Conservation (phyloP, 2,888 invertebrate genomes). For the Silvanus unidentatus region DNA sequence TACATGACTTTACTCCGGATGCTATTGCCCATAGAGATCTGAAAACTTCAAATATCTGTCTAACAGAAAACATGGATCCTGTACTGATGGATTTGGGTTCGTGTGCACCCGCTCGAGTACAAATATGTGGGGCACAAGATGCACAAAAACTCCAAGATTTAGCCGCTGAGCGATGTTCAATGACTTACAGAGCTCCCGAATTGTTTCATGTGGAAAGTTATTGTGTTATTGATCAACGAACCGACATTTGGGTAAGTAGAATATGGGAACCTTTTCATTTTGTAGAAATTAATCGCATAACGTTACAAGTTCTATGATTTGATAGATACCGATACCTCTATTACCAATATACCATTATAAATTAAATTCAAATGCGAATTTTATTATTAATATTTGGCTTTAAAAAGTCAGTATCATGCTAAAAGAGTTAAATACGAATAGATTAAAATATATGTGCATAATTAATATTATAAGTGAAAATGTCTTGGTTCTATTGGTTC, state of each 20-base stretch:
- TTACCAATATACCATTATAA: too few species aligned
- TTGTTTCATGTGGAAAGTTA: conserved; percentile 79
- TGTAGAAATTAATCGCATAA: too few species aligned
- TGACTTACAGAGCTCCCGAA: conserved; percentile 85
- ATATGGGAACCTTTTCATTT: conserved; percentile 1
- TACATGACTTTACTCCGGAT: conserved; percentile 67
- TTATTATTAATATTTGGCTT: too few species aligned
- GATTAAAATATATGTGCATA: too few species aligned
- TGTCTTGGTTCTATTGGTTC: too few species aligned
- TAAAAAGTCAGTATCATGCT: too few species aligned
- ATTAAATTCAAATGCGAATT: too few species aligned
- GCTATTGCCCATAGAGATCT: conserved; percentile 78
- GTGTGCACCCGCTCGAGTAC: conserved; percentile 58
- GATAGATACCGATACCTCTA: conserved; percentile 5
- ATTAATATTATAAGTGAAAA: too few species aligned
- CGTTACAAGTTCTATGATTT: background rate
- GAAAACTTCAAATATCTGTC: conserved; percentile 78
- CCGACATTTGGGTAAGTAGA: conserved; percentile 75
- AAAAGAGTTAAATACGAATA: too few species aligned
- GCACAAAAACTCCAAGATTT: conserved; percentile 69
- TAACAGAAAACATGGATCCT: conserved; percentile 64
- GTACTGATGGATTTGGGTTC: conserved; percentile 83
- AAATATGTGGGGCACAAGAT: conserved; percentile 61
- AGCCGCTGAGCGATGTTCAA: conserved; percentile 79
- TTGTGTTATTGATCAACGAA: conserved; percentile 73